Evolutionary conservation across 1,140 invertebrate species (phyloP), one percentile per base, ranked within the genome.

Genomic region (Bilobella aurantiaca): DNA sequence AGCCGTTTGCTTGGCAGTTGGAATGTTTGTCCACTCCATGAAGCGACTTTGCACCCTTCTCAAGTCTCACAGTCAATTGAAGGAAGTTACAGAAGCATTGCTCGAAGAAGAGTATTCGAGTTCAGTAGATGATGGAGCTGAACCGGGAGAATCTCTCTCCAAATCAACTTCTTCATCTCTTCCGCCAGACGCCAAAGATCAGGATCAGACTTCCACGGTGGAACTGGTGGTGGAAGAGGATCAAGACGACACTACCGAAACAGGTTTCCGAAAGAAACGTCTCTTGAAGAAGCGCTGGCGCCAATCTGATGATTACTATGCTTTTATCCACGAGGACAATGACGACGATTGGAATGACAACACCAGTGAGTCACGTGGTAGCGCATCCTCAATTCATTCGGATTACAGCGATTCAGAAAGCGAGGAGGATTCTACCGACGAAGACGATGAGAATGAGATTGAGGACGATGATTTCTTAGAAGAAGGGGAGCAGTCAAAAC

Each of bases 1-100:
- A 37, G 68, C 66, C 2, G 71, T 72, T n/a, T 69, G 59, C 21
- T 68, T 69, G 62, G 59, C 71, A n/a, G 57, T 65, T 0, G 61
- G 69, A 27, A 63, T 72, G 5, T 70, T 72, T 63, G 65, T 61
- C 37, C 59, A 69, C 23, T 32, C 67, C 14, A 60, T 67, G 1
- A 64, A 49, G 18, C 61, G 64, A 28, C 30, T 72, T 5, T 34
- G 49, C 14, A 28, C 37, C 1, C 65, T 72, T 31, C 42, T 72
- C 18, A 67, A 72, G 46, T 42, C 63, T 23, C 46, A 67, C 8
- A 62, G 61, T 27, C 42, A 61, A 14, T 31, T 69, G 29, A 27
- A 14, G 18, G 28, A 25, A 53, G 18, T 12, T 49, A 23, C 5
- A 5, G 49, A 53, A 53, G 25, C 23, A 18, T 12, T 18, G 23